phyloP scores from a whole-genome alignment of 1,140 invertebrate genomes.

The Oreohelix idahoensis region DNA sequence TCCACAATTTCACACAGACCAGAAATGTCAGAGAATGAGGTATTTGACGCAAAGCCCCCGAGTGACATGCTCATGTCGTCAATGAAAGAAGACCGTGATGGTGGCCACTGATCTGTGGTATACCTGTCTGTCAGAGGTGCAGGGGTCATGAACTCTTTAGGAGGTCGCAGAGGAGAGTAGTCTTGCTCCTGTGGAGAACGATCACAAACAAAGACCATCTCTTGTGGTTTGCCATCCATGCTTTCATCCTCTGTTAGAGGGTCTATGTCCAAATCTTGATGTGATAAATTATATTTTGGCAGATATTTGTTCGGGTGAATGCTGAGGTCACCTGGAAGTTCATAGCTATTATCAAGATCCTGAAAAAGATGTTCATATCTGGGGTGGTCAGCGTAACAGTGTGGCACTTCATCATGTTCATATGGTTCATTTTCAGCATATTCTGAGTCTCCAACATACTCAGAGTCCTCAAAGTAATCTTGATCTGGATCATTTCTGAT shows the following conservation, averaged over 20 bases:
- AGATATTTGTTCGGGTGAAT: constrained; percentile 89
- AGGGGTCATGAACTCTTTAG: constrained; percentile 48
- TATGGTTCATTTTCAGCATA: constrained; percentile 77
- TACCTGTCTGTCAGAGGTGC: constrained; percentile 58
- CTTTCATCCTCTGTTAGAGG: constrained; percentile 58
- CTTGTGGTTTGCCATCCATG: constrained; percentile 12
- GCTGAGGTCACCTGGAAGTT: constrained; percentile 78
- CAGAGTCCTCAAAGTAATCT: constrained; percentile 82
- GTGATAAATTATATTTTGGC: constrained; percentile 74
- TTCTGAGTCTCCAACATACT: constrained; percentile 80
- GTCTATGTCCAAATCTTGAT: constrained; percentile 44
- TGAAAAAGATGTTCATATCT: constrained; percentile 72
- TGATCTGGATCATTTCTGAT: constrained; percentile 67
- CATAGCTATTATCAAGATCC: constrained; percentile 72
- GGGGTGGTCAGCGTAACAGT: constrained; percentile 54
- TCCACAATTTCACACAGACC: constrained; percentile 93
- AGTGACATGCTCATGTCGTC: constrained; percentile 84
- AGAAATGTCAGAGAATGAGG: constrained; percentile 84
- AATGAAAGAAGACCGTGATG: constrained; percentile 67
- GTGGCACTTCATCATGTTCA: constrained; percentile 55
- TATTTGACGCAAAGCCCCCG: constrained; percentile 78
- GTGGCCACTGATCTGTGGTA: constrained; percentile 54
- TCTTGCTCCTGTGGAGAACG: constrained; percentile 61
- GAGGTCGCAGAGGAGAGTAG: constrained; percentile 48
- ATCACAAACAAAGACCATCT: constrained; percentile 57